Percentiles rank a stretch among this genome's conserved stretches.
Conservation (phyloP, 2,888 invertebrate genomes). For the Arctia plantaginis region DNA sequence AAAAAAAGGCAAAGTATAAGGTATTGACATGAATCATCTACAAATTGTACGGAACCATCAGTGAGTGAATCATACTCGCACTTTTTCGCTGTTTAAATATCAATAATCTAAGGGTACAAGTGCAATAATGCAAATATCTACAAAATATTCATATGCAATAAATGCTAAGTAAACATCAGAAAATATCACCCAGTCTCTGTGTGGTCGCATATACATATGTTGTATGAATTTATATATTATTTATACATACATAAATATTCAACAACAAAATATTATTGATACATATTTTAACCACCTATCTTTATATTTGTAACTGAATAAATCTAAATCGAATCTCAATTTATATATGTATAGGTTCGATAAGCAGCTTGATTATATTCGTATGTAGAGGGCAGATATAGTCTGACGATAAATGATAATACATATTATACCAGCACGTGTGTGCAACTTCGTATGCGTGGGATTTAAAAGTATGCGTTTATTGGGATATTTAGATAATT, state of each 20-base stretch:
- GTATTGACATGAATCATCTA: background rate
- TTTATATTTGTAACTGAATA: background rate
- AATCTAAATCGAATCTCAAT: background rate
- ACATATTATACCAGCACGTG: background rate
- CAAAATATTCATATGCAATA: too few relatives aligned
- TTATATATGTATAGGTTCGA: background rate
- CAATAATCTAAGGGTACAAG: too few relatives aligned
- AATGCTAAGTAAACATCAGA: too few relatives aligned
- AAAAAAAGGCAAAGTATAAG: too few relatives aligned
- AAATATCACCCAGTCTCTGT: background rate
- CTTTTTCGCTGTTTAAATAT: too few relatives aligned
- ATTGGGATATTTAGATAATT: background rate
- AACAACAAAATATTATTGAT: background rate
- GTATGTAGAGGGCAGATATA: background rate
- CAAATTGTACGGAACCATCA: background rate
- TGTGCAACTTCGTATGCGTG: background rate
- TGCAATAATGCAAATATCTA: too few relatives aligned
- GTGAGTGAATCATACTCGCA: too few relatives aligned
- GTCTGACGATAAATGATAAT: background rate
- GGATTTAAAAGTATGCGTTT: background rate
- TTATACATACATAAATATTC: background rate
- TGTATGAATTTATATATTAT: background rate
- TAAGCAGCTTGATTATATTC: background rate
- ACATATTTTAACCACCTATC: background rate
- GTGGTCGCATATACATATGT: background rate